Base-by-base conservation (phyloP, 2,113 vertebrate genomes). In the Penelope pileata region DNA sequence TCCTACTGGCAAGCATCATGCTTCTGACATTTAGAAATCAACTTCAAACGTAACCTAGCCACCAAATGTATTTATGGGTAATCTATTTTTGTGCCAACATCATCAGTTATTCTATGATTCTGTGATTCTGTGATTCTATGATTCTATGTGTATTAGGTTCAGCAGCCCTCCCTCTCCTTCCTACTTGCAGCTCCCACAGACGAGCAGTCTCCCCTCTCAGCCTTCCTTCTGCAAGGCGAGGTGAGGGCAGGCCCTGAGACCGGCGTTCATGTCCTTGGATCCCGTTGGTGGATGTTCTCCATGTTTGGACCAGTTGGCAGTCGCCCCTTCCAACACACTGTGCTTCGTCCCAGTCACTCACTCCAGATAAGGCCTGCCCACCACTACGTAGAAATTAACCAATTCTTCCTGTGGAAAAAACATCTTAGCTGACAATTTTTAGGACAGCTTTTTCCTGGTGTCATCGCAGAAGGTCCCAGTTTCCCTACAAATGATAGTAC, bases 191-290 rank as follows among this genome's bases (percentile, higher is more conserved):
- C 11, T 54, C 26, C 15, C 38, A n/a, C n/a, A 47, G 48, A 26
- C 6, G 7, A 42, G 21, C 30, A 1, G 0, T 3, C 18, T 21
- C n/a, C 43, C 67, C 27, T 45, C 18, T 23, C 34, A 47, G 38
- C 22, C 58, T 42, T 38, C 69, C 69, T 72, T n/a, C 70, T 40
- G 47, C 17, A n/a, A 47, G 26, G 56, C 21, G 27, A 36, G 48
- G 83, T n/a, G 12, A 68, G 42, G 23, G 14, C n/a, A 48, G 59
- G 42, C 8, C 47, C 81, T 30, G 38, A 53, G 50, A 16, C 9
- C 32, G 42, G 29, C 36, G 38, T 18, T 47, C 70, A n/a, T 75
- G 70, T 21, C 80, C n/a, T n/a, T n/a, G n/a, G n/a, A n/a, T n/a
- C n/a, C n/a, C n/a, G n/a, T n/a, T n/a, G n/a, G n/a, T n/a, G n/a